phyloP scores from a whole-genome alignment of 2,888 invertebrate species.

The Eupithecia abbreviata region DNA sequence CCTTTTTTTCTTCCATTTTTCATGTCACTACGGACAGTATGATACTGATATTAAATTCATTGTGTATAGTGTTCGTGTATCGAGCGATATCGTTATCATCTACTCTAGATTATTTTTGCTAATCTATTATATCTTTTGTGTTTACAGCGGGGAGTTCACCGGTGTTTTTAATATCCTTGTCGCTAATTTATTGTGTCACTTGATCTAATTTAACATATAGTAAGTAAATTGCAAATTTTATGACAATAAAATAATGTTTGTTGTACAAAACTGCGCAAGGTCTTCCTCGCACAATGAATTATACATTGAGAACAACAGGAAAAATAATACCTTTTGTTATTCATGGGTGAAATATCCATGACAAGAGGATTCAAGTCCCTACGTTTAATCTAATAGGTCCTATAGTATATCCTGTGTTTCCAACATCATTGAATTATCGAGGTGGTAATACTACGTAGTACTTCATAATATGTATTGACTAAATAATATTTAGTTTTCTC shows the following conservation, averaged over 20 bases:
- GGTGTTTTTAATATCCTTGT: conserved; percentile 10
- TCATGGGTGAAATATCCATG: neutral
- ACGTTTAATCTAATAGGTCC: neutral
- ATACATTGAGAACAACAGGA: neutral
- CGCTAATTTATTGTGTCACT: neutral
- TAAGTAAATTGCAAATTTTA: neutral
- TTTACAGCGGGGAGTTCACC: conserved; percentile 24
- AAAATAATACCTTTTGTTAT: neutral
- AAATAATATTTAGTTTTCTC: too few species aligned
- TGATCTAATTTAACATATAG: neutral
- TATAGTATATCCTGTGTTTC: neutral
- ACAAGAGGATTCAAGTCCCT: neutral
- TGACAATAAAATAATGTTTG: neutral
- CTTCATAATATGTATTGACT: too few species aligned
- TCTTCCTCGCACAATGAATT: neutral
- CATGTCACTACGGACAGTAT: conserved; percentile 32
- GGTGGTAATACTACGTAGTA: neutral
- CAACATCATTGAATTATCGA: neutral
- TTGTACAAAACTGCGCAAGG: neutral
- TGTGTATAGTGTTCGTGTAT: conserved; percentile 40
- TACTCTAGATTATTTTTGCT: conserved; percentile 70
- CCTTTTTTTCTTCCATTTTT: conserved; percentile 13
- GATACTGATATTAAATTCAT: conserved; percentile 49
- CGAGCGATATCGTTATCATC: conserved; percentile 62
- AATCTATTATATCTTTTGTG: conserved; percentile 55